A percentile compares a stretch with the other conserved stretches of the same genome.
phyloP scores from a whole-genome alignment of 2,113 vertebrate species.

The Neotoma lepida region DNA sequence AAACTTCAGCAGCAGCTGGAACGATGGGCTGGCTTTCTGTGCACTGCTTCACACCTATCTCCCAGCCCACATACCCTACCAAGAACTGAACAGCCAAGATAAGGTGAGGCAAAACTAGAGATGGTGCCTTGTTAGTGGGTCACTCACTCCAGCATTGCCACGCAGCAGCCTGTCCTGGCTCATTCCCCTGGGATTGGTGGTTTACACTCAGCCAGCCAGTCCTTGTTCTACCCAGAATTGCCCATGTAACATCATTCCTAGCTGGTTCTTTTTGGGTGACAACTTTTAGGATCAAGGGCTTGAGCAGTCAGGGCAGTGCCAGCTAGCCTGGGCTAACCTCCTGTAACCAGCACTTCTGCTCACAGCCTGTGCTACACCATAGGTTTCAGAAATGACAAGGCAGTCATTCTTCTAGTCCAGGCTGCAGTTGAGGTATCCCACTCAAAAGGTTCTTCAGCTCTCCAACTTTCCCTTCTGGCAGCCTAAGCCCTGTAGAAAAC shows the following conservation, averaged over 20 bases:
- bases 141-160: background rate
- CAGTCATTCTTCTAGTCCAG: background rate
- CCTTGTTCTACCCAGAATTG: background rate
- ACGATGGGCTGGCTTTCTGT: slow-evolving; percentile 97
- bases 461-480: too few relatives aligned
- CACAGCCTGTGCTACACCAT: background rate
- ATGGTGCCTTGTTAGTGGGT: background rate
- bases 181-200: background rate
- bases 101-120: slow-evolving; percentile 86
- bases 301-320: background rate
- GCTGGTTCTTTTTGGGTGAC: background rate
- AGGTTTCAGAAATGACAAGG: background rate
- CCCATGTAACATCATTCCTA: background rate
- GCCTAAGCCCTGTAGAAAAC: background rate
- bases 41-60: slow-evolving; percentile 97
- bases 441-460: background rate
- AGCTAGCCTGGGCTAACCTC: too few relatives aligned
- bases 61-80: slow-evolving; percentile 97
- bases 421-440: background rate
- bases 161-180: background rate
- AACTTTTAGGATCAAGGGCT: background rate
- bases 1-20: slow-evolving; percentile 99
- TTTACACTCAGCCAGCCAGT: background rate
- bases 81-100: slow-evolving; percentile 95
- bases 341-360: background rate